These are phyloP conservation scores for Choristoneura fumiferana DNA, from an alignment of 1,140 invertebrate genomes.

Conservation along the genomic window DNA sequence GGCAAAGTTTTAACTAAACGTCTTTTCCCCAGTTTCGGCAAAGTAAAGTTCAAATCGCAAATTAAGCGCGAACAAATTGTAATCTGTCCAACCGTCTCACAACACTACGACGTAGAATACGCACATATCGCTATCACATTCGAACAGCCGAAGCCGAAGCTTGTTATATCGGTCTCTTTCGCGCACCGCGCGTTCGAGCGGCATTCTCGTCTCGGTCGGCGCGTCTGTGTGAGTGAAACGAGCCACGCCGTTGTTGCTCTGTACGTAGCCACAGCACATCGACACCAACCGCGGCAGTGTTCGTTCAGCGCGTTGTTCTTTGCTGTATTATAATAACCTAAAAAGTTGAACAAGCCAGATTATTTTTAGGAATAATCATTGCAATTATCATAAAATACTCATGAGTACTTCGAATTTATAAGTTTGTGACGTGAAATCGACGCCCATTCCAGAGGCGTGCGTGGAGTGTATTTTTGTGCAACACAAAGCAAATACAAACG, in stretches of 20 bases:
- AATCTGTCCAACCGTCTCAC: slow-evolving; percentile 5
- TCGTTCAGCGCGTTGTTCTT: slow-evolving; percentile 69
- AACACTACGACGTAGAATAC: slow-evolving; percentile 4
- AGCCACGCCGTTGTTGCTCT: slow-evolving; percentile 56
- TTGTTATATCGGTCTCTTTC: slow-evolving; percentile 6
- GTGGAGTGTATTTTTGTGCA: slow-evolving; percentile 78
- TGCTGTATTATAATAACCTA: slow-evolving; percentile 74
- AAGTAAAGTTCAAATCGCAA: slow-evolving; percentile 5
- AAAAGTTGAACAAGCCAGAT: slow-evolving; percentile 58
- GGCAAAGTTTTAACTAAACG: too few species aligned
- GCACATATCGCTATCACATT: not conserved
- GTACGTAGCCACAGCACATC: slow-evolving; percentile 41
- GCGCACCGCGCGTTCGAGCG: not conserved
- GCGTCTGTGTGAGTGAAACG: slow-evolving; percentile 11
- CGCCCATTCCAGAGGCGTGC: slow-evolving; percentile 61
- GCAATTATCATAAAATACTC: slow-evolving; percentile 63
- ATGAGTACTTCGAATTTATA: slow-evolving; percentile 71
- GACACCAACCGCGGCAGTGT: slow-evolving; percentile 74
- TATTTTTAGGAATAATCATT: slow-evolving; percentile 56
- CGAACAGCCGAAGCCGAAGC: slow-evolving; percentile 1
- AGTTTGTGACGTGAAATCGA: slow-evolving; percentile 67
- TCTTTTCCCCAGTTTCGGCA: not conserved
- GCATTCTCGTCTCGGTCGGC: not conserved
- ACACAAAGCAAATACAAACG: slow-evolving; percentile 84
- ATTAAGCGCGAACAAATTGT: slow-evolving; percentile 4